Conservation (phyloP, 1,140 invertebrate genomes). For the Cyphomyrmex costatus region DNA sequence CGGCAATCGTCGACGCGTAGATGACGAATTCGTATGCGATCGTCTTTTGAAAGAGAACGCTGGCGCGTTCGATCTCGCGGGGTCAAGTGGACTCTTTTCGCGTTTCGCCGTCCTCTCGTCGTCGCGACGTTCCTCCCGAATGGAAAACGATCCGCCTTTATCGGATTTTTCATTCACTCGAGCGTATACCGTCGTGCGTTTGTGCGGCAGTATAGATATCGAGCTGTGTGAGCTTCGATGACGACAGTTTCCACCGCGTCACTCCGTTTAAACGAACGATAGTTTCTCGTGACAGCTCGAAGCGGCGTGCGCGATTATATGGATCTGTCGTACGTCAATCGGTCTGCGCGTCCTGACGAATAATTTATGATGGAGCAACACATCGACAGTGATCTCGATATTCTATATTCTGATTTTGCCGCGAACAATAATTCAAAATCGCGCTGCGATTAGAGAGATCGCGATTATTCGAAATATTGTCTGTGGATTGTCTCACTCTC, state of each 20-base stretch:
- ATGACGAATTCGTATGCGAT: slow-evolving; percentile 31
- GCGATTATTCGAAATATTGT: background rate
- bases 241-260: slow-evolving; percentile 18
- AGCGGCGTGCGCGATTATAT: background rate
- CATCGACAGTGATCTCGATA: background rate
- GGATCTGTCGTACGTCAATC: slow-evolving; percentile 1
- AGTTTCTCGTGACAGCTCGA: slow-evolving; percentile 10
- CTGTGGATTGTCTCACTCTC: background rate
- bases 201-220: slow-evolving; percentile 11
- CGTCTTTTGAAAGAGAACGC: slow-evolving; percentile 39
- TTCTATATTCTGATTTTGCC: background rate
- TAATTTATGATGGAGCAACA: slow-evolving; percentile 22
- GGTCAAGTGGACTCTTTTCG: slow-evolving; percentile 16
- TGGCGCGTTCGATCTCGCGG: slow-evolving; percentile 31
- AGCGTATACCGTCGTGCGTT: slow-evolving; percentile 20
- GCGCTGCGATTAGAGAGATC: background rate
- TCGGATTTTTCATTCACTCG: slow-evolving; percentile 49
- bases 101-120: background rate
- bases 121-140: background rate
- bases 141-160: slow-evolving; percentile 37
- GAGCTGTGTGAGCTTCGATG: slow-evolving; percentile 24
- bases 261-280: slow-evolving; percentile 27
- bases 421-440: background rate
- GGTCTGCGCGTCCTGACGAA: background rate
- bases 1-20: background rate